phyloP scores from a whole-genome alignment of 2,888 invertebrate genomes.

The Campopleginae sp. region DNA sequence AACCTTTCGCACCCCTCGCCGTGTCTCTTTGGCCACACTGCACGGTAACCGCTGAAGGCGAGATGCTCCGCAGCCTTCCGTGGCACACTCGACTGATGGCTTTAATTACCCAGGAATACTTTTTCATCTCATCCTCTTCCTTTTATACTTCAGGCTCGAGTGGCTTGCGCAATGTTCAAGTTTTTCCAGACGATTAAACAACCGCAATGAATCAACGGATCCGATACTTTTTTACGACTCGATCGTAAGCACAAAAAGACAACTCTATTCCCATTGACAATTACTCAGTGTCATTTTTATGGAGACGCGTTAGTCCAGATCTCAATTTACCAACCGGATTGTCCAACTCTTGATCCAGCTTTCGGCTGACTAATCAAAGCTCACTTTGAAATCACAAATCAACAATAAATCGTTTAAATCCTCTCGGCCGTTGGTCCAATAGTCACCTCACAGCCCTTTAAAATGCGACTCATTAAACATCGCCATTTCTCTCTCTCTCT shows the following conservation, averaged over 20 bases:
- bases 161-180: slow-evolving; percentile 72
- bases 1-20: slow-evolving; percentile 5
- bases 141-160: slow-evolving; percentile 76
- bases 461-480: slow-evolving; percentile 72
- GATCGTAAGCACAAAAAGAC: not conserved
- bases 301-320: not conserved
- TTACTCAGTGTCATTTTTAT: slow-evolving; percentile 20
- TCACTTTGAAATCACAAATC: slow-evolving; percentile 39
- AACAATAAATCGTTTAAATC: slow-evolving; percentile 52
- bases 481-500: slow-evolving; percentile 56
- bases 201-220: slow-evolving; percentile 18
- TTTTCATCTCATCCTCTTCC: slow-evolving; percentile 35
- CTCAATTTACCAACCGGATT: not conserved
- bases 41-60: slow-evolving; percentile 7
- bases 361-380: slow-evolving; percentile 49
- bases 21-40: not conserved
- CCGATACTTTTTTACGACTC: not conserved
- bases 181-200: slow-evolving; percentile 52
- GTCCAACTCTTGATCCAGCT: slow-evolving; percentile 2
- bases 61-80: slow-evolving; percentile 33
- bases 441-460: slow-evolving; percentile 53
- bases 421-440: slow-evolving; percentile 32
- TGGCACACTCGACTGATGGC: slow-evolving; percentile 72
- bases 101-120: slow-evolving; percentile 75
- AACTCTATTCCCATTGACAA: not conserved